Percentiles rank a stretch among this genome's conserved stretches.
Conservation (phyloP, 2,888 invertebrate species). For the Drosophila affinis region DNA sequence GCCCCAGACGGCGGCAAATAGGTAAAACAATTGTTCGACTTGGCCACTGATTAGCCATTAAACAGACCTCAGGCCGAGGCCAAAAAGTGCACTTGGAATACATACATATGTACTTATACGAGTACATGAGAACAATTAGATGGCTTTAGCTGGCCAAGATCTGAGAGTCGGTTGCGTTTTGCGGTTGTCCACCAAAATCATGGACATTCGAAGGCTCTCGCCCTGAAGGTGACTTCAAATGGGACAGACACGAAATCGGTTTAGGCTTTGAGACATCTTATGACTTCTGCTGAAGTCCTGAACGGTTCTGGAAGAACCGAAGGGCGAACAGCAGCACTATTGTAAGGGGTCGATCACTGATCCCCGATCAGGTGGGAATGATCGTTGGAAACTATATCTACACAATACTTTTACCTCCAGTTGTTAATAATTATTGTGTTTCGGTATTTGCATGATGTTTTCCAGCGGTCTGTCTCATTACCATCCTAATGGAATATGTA, state of each 20-base stretch:
- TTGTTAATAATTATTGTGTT: background rate
- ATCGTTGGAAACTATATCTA: background rate
- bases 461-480: conserved; percentile 12
- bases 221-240: conserved; percentile 18
- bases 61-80: conserved; percentile 39
- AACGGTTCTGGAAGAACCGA: background rate
- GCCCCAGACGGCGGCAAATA: conserved; percentile 24
- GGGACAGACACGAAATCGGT: background rate
- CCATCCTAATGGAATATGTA: conserved; percentile 39
- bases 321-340: no score
- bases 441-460: background rate
- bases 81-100: conserved; percentile 40
- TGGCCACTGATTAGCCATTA: conserved; percentile 46
- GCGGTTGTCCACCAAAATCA: conserved; percentile 46
- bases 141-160: conserved; percentile 38
- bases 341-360: no score
- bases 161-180: conserved; percentile 57
- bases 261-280: background rate
- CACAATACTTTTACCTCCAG: conserved; percentile 1
- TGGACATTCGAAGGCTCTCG: conserved; percentile 1
- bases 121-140: conserved; percentile 40
- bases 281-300: background rate
- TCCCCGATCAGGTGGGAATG: background rate
- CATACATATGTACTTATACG: background rate
- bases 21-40: conserved; percentile 39